Conservation (phyloP, 2,113 vertebrate genomes). For the Prionailurus bengalensis region DNA sequence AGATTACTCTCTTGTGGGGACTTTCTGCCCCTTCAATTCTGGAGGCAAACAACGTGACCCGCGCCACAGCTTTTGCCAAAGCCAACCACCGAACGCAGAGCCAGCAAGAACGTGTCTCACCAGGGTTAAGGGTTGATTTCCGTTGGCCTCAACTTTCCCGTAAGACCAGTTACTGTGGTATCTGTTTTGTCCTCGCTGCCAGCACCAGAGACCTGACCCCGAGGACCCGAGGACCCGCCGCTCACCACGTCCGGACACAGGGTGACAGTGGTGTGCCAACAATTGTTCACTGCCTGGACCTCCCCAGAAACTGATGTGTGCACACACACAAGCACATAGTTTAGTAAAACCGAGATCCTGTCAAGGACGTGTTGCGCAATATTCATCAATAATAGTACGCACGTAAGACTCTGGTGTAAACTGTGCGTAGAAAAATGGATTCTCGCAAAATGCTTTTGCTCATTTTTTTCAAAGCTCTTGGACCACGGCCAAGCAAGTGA, state of each 20-base stretch:
- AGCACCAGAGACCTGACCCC: background rate
- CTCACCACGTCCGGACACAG: rapidly evolving
- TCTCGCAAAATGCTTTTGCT: background rate
- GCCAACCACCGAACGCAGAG: no score
- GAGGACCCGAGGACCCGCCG: background rate
- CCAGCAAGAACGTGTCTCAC: rapidly evolving
- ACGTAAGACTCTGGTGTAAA: background rate
- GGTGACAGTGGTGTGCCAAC: rapidly evolving
- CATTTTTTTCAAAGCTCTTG: no score
- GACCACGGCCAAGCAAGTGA: background rate
- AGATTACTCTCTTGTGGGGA: rapidly evolving
- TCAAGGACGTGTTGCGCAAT: rapidly evolving
- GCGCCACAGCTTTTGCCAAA: background rate
- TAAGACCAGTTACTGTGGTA: rapidly evolving
- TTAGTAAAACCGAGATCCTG: no score
- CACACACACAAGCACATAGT: rapidly evolving
- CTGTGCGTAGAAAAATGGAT: rapidly evolving
- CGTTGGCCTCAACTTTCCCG: rapidly evolving
- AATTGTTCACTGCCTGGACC: rapidly evolving
- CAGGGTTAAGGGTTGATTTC: rapidly evolving
- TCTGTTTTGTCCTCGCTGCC: background rate
- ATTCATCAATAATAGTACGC: background rate
- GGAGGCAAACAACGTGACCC: rapidly evolving
- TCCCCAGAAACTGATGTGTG: rapidly evolving
- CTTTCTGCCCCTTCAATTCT: background rate